phyloP scores from a whole-genome alignment of 2,797 vertebrate genomes.

The Dendrocincla fuliginosa region DNA sequence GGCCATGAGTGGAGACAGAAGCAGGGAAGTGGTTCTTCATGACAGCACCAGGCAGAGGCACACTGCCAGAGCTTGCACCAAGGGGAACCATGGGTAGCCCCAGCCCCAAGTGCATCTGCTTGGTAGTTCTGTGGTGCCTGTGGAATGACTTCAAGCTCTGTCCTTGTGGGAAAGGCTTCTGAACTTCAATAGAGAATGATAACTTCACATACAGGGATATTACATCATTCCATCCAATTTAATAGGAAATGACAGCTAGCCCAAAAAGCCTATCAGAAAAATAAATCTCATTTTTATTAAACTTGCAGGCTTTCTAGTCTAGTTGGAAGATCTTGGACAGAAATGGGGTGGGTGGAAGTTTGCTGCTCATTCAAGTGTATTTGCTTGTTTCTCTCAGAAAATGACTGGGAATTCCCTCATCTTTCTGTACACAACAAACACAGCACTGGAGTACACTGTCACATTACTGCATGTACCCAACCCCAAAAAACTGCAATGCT shows the following conservation, averaged over 20 bases:
- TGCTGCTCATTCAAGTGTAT: not conserved
- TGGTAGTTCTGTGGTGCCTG: not conserved
- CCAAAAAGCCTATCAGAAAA: not conserved
- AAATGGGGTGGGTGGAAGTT: not conserved
- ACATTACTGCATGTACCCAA: not conserved
- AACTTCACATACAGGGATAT: not conserved
- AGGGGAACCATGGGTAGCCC: not conserved
- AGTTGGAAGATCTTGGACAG: not conserved
- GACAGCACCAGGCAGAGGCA: not conserved
- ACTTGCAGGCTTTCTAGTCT: not conserved
- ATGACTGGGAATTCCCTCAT: not conserved
- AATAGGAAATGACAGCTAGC: not conserved
- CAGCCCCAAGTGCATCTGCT: rapidly evolving
- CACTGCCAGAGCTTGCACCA: rapidly evolving
- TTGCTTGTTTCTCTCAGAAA: not conserved
- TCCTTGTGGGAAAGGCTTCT: not conserved
- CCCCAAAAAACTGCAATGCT: not conserved
- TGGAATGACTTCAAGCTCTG: not conserved
- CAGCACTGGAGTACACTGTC: not conserved
- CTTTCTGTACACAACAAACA: not conserved
- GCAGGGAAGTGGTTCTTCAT: rapidly evolving
- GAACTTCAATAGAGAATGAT: not conserved
- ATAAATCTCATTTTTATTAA: not conserved
- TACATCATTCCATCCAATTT: not conserved
- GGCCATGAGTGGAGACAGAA: not conserved